Conservation (phyloP, 2,113 vertebrate genomes). For the Atrichornis clamosus region DNA sequence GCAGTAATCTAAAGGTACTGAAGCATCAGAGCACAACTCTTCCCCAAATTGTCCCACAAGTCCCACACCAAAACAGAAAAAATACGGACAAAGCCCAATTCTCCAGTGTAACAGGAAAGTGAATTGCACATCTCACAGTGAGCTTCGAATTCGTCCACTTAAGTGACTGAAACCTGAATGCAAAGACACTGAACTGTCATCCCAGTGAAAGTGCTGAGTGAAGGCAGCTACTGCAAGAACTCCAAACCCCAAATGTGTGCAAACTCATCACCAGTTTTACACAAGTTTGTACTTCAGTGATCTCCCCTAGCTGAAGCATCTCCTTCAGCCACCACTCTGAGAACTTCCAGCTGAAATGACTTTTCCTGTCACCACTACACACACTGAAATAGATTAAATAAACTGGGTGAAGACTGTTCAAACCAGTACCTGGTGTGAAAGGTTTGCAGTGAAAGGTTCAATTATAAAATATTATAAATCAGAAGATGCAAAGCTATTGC, state of each 20-base stretch:
- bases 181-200: not conserved
- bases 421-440: not conserved
- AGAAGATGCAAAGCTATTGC: not conserved
- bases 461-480: not conserved
- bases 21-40: not conserved
- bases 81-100: not conserved
- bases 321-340: not conserved
- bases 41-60: not conserved
- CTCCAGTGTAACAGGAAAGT: not conserved
- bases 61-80: not conserved
- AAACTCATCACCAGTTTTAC: not conserved
- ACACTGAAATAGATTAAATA: not conserved
- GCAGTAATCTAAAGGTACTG: not conserved
- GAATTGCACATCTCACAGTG: not conserved
- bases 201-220: not conserved
- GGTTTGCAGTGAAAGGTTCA: not conserved
- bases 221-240: not conserved
- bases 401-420: not conserved
- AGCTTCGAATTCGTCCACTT: not conserved
- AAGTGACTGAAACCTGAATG: not conserved
- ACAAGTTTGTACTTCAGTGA: not conserved
- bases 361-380: not conserved
- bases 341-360: not conserved
- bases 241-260: not conserved
- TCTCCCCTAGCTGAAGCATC: not conserved